These are phyloP conservation scores for Sepiola atlantica DNA, from an alignment of 2,888 invertebrate species.

Conservation along the genomic window DNA sequence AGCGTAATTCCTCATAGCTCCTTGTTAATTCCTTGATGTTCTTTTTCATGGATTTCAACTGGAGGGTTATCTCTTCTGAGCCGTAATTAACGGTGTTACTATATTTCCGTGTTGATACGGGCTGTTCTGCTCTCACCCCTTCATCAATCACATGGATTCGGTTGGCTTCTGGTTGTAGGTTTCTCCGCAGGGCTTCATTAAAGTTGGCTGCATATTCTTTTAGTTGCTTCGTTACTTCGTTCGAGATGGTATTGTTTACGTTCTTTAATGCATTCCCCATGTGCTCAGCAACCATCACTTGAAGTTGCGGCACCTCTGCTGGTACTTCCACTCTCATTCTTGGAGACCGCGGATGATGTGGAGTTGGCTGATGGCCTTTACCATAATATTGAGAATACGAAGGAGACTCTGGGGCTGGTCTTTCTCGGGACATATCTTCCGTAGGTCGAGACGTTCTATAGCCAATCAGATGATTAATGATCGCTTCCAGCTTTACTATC, in stretches of 20 bases:
- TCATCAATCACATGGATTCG: slow-evolving; percentile 38
- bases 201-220: slow-evolving; percentile 34
- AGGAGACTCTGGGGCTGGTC: not conserved
- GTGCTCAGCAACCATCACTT: not conserved
- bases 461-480: not conserved
- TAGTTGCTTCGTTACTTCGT: slow-evolving; percentile 33
- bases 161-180: not conserved
- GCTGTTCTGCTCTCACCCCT: slow-evolving; percentile 34
- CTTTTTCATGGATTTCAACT: not conserved
- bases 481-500: not conserved
- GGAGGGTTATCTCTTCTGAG: not conserved
- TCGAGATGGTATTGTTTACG: slow-evolving; percentile 23
- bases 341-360: not conserved
- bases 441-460: no score
- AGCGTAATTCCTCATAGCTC: not conserved
- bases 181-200: slow-evolving; percentile 7
- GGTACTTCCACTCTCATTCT: not conserved
- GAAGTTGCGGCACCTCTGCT: not conserved
- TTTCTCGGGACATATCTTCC: not conserved
- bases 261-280: not conserved
- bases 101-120: not conserved
- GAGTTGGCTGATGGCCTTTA: not conserved
- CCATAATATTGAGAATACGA: not conserved
- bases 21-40: not conserved
- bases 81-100: not conserved